Evolutionary conservation across 2,888 invertebrate species (phyloP), one percentile per base, ranked within the genome.

Genomic region (Tetragnatha montana): DNA sequence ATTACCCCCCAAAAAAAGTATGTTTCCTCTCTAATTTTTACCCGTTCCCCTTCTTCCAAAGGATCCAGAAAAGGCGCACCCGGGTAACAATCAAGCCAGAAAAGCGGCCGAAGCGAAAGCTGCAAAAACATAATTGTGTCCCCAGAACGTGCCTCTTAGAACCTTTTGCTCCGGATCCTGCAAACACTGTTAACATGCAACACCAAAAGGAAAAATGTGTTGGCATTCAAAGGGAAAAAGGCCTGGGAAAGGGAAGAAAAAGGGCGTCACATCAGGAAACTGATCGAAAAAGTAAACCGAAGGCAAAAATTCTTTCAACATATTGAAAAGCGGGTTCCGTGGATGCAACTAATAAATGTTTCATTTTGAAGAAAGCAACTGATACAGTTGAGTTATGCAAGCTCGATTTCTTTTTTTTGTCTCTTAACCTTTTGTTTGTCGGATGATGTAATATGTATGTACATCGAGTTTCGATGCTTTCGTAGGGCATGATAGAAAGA

Each of bases 101-200:
- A 87, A 87, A 81, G 81, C 35, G 22, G 76, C 70, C 70, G 14
- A n/a, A 74, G 75, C 47, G 80, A 81, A 86, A 86, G 80, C 81
- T 60, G 81, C 87, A 81, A 82, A 87, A 49, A 87, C 82, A 81
- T 87, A 87, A 87, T 87, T 87, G 87, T 78, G 82, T 87, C 81
- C 87, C 69, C 69, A 75, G 87, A 82, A 87, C 87, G 87, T 87
- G 81, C 87, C 70, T 71, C 79, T 60, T n/a, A 6, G 2, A 78
- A 82, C 69, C 22, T 81, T 87, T 73, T 19, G 73, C 71, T 22
- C 68, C 14, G 22, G n/a, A 6, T 19, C 74, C 69, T 19, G 51
- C 75, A 87, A 87, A 87, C 81, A 82, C 81, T 87, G 82, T 87
- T 87, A 87, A 87, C 87, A 87, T 81, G 70, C 50, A 71, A 87